Percentiles rank a stretch among this genome's conserved stretches.
Conservation (phyloP, 2,113 vertebrate species). For the Tragelaphus scriptus region DNA sequence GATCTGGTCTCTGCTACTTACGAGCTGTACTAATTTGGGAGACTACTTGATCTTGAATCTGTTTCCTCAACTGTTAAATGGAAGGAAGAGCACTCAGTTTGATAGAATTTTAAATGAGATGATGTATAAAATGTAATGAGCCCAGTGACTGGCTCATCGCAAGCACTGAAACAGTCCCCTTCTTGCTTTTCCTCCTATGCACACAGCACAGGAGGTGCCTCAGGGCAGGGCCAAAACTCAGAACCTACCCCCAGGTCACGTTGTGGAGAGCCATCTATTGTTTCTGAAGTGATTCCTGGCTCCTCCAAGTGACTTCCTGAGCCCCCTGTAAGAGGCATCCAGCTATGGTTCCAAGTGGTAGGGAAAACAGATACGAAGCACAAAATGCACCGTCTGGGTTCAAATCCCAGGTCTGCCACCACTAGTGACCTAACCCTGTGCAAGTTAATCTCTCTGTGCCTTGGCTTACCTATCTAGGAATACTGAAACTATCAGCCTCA, state of each 20-base stretch:
- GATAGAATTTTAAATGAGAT: neutral
- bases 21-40: neutral
- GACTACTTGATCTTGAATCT: neutral
- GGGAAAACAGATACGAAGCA: neutral
- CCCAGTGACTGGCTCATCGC: too few species aligned
- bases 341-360: neutral
- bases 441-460: neutral
- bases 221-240: neutral
- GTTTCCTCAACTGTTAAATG: neutral
- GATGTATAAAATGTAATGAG: neutral
- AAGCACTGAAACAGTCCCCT: neutral
- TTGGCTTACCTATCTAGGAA: neutral
- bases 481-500: neutral
- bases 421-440: too few species aligned
- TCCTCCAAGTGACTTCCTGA: neutral
- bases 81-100: neutral
- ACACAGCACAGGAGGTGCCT: neutral
- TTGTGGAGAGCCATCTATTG: neutral
- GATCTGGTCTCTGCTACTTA: neutral
- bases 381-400: neutral
- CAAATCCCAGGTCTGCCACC: neutral
- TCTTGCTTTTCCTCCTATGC: neutral
- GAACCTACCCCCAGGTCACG: neutral
- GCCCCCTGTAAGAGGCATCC: too few species aligned
- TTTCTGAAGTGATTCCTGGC: neutral